Conservation (phyloP, 2,888 invertebrate species). For the Matsumyia berberina region DNA sequence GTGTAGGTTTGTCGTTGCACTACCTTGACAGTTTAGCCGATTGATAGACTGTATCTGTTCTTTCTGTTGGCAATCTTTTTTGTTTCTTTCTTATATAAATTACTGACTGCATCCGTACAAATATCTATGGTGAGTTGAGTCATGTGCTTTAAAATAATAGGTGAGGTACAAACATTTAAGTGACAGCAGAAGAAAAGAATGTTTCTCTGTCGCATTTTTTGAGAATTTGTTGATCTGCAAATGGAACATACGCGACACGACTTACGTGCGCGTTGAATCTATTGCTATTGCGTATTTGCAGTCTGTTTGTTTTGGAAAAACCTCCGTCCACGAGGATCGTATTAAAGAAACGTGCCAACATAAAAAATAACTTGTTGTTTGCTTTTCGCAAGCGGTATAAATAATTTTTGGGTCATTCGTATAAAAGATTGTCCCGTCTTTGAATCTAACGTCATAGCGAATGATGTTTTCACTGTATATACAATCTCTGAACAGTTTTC, state of each 20-base stretch:
- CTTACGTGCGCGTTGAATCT: conserved; percentile 7
- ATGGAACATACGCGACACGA: conserved; percentile 32
- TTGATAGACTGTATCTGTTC: background rate
- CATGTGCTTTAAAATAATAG: conserved; percentile 49
- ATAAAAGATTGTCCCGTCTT: no score
- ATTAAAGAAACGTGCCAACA: conserved; percentile 14
- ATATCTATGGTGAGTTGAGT: conserved; percentile 26
- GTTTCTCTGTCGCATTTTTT: conserved; percentile 24
- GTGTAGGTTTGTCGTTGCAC: background rate
- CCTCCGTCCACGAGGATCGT: background rate
- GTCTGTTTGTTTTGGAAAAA: background rate
- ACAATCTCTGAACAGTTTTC: no score
- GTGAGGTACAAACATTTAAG: conserved; percentile 21
- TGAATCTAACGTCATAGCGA: no score
- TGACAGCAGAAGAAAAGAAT: background rate
- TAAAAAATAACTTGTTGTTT: no score
- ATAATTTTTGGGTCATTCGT: no score
- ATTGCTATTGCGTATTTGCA: conserved; percentile 24
- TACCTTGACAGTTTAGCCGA: background rate
- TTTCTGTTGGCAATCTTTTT: conserved; percentile 11
- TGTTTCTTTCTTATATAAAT: conserved; percentile 35
- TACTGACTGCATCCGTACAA: conserved; percentile 33
- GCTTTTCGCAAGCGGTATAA: no score
- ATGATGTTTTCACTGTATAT: no score
- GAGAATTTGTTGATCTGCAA: conserved; percentile 29